Evolutionary conservation across 2,888 invertebrate species (phyloP).

Genomic region (Ormyrus rosae): DNA sequence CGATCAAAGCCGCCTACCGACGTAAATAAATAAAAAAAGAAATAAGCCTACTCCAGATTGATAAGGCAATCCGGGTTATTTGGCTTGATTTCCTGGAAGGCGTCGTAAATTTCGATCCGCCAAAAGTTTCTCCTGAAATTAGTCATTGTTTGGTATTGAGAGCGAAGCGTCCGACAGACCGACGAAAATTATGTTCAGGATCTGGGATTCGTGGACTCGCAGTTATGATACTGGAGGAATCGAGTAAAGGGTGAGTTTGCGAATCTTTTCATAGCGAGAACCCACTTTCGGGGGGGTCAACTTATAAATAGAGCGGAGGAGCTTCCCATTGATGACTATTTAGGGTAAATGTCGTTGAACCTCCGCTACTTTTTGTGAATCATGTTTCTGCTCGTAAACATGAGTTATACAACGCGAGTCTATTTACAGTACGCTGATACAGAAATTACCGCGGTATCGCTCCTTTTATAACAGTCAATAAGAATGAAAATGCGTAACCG

Average conservation of each 20-base stretch:
- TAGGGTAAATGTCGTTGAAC: too few relatives aligned
- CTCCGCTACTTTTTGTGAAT: too few relatives aligned
- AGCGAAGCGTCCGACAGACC: neutral
- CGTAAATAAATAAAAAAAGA: too few relatives aligned
- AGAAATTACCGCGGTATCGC: too few relatives aligned
- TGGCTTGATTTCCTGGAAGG: neutral
- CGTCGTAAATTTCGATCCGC: neutral
- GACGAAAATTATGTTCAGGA: constrained; percentile 33
- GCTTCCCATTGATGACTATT: too few relatives aligned
- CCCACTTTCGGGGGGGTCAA: too few relatives aligned
- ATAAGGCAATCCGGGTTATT: neutral
- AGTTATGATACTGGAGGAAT: constrained; percentile 50
- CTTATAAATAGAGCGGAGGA: too few relatives aligned
- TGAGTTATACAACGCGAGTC: too few relatives aligned
- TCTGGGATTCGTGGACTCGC: constrained; percentile 41
- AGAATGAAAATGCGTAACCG: too few relatives aligned
- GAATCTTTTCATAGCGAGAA: neutral
- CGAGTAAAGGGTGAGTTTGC: constrained; percentile 40
- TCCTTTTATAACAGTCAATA: too few relatives aligned
- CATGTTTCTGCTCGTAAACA: too few relatives aligned
- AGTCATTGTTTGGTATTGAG: neutral
- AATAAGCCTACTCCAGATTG: neutral
- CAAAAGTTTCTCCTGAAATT: neutral
- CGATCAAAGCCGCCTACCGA: neutral
- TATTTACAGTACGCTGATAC: too few relatives aligned